Percentiles rank a stretch among this genome's conserved stretches.
These are phyloP conservation scores for Drosophila multiciliata DNA, from an alignment of 2,888 invertebrate species.

Conservation along the genomic window DNA sequence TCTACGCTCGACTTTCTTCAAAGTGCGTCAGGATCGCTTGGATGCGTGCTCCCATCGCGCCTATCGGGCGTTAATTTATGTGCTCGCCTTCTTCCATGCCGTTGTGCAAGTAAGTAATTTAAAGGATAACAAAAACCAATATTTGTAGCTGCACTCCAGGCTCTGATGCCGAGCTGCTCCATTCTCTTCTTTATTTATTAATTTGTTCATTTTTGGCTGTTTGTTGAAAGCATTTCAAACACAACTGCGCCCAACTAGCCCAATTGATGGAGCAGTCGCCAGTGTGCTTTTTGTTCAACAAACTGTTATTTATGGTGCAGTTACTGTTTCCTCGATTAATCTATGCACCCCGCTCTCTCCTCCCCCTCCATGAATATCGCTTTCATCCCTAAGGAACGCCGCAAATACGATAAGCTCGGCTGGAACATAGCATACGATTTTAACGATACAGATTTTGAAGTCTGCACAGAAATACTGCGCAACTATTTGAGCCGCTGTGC, in stretches of 20 bases:
- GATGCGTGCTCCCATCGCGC: conserved; percentile 90
- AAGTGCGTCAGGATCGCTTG: conserved; percentile 90
- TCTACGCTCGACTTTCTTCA: conserved; percentile 94
- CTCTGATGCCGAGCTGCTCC: conserved; percentile 27
- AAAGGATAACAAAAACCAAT: conserved; percentile 15
- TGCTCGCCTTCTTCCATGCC: conserved; percentile 96
- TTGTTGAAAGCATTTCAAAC: conserved; percentile 61
- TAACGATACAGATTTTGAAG: conserved; percentile 96
- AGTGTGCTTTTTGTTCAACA: conserved; percentile 39
- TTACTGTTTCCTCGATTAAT: conserved; percentile 43
- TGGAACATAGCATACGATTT: conserved; percentile 98
- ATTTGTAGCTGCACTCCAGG: conserved; percentile 44
- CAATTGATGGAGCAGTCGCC: conserved; percentile 58
- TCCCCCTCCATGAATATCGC: background rate
- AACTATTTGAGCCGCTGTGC: conserved; percentile 91
- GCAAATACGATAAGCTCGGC: conserved; percentile 97
- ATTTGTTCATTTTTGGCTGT: conserved; percentile 65
- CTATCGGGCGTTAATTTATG: conserved; percentile 94
- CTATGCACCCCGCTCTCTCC: conserved; percentile 4
- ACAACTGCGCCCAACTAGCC: conserved; percentile 53
- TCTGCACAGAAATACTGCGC: conserved; percentile 93
- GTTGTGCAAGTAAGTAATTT: conserved; percentile 90
- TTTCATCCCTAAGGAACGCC: conserved; percentile 88
- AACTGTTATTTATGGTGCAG: conserved; percentile 72
- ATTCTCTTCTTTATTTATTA: conserved; percentile 74